Base-by-base conservation (phyloP, 2,113 vertebrate species). In the Myotis brandtii region DNA sequence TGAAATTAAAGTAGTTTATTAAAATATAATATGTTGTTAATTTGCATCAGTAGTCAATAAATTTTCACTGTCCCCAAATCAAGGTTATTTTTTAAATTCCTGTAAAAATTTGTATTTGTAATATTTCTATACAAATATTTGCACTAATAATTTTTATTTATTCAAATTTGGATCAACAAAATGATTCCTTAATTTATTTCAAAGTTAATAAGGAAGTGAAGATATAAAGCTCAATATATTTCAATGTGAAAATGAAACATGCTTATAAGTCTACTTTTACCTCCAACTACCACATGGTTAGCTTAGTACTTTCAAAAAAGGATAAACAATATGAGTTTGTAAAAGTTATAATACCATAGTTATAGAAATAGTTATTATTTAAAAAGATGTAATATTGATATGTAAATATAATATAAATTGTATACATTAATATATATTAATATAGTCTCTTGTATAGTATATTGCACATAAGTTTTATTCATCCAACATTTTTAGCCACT, bases 131-230 rank as follows among this genome's bases (percentile, higher is more conserved):
- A 32, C 18, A 69, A 59, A 18, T 48, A 20, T 62, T 80, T 77
- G 6, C 2, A 62, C 40, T 13, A n/a, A 69, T 93, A 66, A 25
- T 70, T 91, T 46, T 96, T 27, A 27, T 2, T 84, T 73, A 25
- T 93, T 67, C 20, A 86, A 89, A 89, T 76, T 34, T 80, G 30
- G 3, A n/a, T 77, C 37, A 54, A 48, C 9, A 62, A 86, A 73
- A 12, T 34, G 8, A 73, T 21, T 70, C 14, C 40, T 54, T 32
- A 37, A 59, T 69, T 70, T 8, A 54, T 37, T 2, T 90, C 80
- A 90, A 86, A 96, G 85, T 92, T 86, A 92, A 85, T 50, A 17
- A 50, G 11, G 2, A 43, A 73, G 25, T 94, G 59, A 85, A 84
- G 17, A 72, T 0, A 16, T 32, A 72, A 27, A 67, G 4, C 0